Percentiles rank a stretch among this genome's conserved stretches.
Evolutionary conservation across 2,888 invertebrate species (phyloP).

Genomic region (Dicranocentrus wangi): DNA sequence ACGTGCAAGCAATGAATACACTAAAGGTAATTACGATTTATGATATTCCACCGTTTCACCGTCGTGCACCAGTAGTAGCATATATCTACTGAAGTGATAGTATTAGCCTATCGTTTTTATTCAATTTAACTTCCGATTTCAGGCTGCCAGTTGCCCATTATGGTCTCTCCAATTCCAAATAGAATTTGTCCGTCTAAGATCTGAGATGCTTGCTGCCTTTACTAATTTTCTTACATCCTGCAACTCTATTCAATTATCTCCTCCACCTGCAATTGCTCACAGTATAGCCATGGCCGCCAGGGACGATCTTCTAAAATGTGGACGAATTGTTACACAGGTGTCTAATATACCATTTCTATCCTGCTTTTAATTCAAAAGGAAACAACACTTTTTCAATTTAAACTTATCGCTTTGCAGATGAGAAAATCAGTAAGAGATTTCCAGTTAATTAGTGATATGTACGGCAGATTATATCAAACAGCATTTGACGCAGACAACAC

Average conservation of each 20-base stretch:
- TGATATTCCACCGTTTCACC: too few species aligned
- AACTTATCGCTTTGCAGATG: constrained; percentile 76
- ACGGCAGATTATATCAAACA: constrained; percentile 85
- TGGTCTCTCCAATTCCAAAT: constrained; percentile 83
- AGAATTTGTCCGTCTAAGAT: constrained; percentile 85
- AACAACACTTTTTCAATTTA: too few species aligned
- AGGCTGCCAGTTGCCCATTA: constrained; percentile 82
- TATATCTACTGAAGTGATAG: too few species aligned
- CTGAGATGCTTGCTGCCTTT: constrained; percentile 82
- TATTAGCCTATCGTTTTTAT: background rate
- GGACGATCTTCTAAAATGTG: constrained; percentile 86
- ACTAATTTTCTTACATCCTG: constrained; percentile 82
- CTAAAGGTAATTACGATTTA: constrained; percentile 76
- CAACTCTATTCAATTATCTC: constrained; percentile 87
- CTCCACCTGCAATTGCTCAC: constrained; percentile 93
- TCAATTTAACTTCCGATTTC: constrained; percentile 45
- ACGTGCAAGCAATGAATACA: constrained; percentile 81
- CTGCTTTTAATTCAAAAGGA: too few species aligned
- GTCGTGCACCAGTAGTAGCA: too few species aligned
- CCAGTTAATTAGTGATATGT: constrained; percentile 82
- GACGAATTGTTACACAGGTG: constrained; percentile 85
- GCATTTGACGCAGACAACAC: constrained; percentile 90
- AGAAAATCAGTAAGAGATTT: constrained; percentile 85
- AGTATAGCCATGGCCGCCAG: constrained; percentile 83
- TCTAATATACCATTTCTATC: too few species aligned